Conservation (phyloP, 1,140 invertebrate genomes). For the Formica exsecta region DNA sequence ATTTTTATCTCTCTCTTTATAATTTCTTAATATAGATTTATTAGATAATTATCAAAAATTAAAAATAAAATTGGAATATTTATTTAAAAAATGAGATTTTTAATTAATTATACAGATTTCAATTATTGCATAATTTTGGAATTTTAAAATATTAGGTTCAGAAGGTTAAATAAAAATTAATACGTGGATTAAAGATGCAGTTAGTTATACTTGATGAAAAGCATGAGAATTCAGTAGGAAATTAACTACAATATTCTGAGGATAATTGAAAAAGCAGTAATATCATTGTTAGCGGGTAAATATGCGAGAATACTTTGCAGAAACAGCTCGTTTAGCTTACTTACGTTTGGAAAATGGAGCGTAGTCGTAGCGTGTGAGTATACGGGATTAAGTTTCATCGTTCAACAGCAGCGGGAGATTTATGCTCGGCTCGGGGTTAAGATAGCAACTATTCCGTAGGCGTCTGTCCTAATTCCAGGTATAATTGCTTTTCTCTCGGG, state of each 20-base stretch:
- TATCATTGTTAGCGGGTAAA: slow-evolving; percentile 2
- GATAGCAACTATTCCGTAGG: slow-evolving; percentile 60
- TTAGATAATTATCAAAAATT: not conserved
- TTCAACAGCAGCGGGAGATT: slow-evolving; percentile 48
- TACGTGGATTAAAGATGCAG: not conserved
- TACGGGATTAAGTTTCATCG: slow-evolving; percentile 55
- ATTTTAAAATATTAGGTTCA: not conserved
- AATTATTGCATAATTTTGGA: not conserved
- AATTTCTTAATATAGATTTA: not conserved
- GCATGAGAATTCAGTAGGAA: not conserved
- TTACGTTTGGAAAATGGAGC: slow-evolving; percentile 44
- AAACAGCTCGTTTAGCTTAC: slow-evolving; percentile 23
- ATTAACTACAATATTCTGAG: slow-evolving; percentile 7
- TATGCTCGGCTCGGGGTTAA: slow-evolving; percentile 50
- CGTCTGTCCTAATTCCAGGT: slow-evolving; percentile 57
- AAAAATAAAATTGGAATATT: not conserved
- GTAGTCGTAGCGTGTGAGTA: slow-evolving; percentile 15
- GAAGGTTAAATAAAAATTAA: slow-evolving; percentile 9
- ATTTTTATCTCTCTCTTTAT: not conserved
- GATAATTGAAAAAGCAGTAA: slow-evolving; percentile 27
- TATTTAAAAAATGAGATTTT: not conserved
- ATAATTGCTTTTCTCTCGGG: slow-evolving; percentile 62
- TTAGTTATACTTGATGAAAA: not conserved
- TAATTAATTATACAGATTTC: not conserved
- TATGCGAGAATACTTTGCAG: not conserved